Base-by-base conservation (phyloP, 2,797 vertebrate genomes). In the Pachyuromys duprasi region DNA sequence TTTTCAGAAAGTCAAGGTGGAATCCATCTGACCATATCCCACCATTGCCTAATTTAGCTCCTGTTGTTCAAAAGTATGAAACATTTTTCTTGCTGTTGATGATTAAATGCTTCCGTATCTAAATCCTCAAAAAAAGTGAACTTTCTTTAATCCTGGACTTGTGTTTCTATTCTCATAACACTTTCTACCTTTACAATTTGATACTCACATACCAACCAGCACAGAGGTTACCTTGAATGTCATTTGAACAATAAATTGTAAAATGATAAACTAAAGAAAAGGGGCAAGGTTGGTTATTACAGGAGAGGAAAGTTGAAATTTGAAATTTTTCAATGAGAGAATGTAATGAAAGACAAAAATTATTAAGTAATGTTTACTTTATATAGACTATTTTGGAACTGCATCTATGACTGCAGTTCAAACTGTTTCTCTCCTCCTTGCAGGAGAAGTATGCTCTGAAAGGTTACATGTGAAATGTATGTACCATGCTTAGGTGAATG, bases 181-280 rank as follows among this genome's bases (percentile, higher is more conserved):
- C 31, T 33, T 42, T 82, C 8, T 24, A 62, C 8, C 5, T 49
- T n/a, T 74, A 67, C 31, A 70, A 28, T 33, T 24, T 36, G 36
- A 72, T 62, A 62, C 3, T 45, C 31, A 62, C 0, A 9, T 57
- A 45, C 20, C 33, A 65, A 84, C 5, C 12, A 69, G 20, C 22
- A n/a, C 55, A 5, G 4, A 8, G 5, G 8, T 42, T n/a, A 45
- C 14, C 9, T 3, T 33, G 39, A 82, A 74, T 33, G 63, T 22
- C 15, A 15, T 33, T 74, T 33, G 89, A 79, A 79, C n/a, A 74
- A 55, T 62, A 20, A 31, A 17, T 55, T 42, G 15, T 62, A 3
- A 88, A 92, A 22, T 49, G 45, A 53, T 15, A 90, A 79, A 70
- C 84, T 31, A 91, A 92, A 90, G 7, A 11, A 69, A 79, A 86